A percentile compares a stretch with the other conserved stretches of the same genome.
These are phyloP conservation scores for Gambusia holbrooki DNA, from an alignment of 2,113 vertebrate genomes.

Conservation along the genomic window DNA sequence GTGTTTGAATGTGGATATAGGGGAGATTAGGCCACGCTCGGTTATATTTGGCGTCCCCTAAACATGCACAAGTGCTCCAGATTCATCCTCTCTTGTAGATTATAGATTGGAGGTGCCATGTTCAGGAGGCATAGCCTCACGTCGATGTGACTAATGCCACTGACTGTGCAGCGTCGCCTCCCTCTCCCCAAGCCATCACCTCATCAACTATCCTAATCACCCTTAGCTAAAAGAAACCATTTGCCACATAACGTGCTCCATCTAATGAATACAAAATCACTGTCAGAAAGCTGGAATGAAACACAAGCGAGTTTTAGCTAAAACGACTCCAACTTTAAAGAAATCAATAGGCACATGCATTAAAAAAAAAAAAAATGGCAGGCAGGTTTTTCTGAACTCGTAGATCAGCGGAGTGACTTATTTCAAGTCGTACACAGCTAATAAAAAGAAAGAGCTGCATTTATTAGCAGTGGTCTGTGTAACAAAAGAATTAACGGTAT, in stretches of 20 bases:
- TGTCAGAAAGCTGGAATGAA: constrained; percentile 47
- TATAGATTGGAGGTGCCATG: constrained; percentile 55
- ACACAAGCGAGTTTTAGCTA: constrained; percentile 35
- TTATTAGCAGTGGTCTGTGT: constrained; percentile 20
- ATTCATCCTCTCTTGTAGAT: constrained; percentile 45
- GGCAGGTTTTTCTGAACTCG: constrained; percentile 22
- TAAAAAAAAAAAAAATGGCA: neutral
- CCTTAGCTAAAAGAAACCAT: constrained; percentile 61
- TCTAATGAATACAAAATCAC: constrained; percentile 57
- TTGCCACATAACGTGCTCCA: constrained; percentile 49
- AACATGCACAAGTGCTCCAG: constrained; percentile 32
- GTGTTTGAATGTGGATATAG: constrained; percentile 19
- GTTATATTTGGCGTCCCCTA: constrained; percentile 49
- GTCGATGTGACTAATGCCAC: constrained; percentile 61
- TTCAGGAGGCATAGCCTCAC: constrained; percentile 53
- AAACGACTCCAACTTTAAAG: constrained; percentile 1
- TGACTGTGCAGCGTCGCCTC: constrained; percentile 38
- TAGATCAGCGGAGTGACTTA: constrained; percentile 40
- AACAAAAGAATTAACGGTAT: constrained; percentile 48
- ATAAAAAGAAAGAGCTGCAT: constrained; percentile 23
- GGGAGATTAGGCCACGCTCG: constrained; percentile 15
- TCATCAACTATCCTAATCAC: constrained; percentile 72
- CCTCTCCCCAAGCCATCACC: constrained; percentile 52
- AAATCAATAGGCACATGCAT: constrained; percentile 26
- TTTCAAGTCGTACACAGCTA: constrained; percentile 14